These are phyloP conservation scores for Hydrotaea diabolus DNA, from an alignment of 2,888 invertebrate species.

Conservation along the genomic window DNA sequence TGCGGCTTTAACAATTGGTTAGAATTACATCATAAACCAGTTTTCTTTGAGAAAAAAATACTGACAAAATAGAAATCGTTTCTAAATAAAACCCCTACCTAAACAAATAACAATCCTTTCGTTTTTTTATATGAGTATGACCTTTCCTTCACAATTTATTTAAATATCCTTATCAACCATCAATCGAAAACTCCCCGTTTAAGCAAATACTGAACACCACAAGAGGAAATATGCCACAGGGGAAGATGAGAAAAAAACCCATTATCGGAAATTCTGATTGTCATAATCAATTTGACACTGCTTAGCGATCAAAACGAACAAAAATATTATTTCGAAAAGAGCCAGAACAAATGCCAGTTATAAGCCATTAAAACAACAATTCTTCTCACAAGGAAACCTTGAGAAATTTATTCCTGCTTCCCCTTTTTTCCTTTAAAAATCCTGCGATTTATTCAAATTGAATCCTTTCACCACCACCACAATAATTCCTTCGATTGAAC, in stretches of 20 bases:
- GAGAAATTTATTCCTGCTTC: background rate
- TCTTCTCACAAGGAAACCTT: slow-evolving; percentile 39
- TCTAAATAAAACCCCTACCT: slow-evolving; percentile 50
- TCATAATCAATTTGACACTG: slow-evolving; percentile 60
- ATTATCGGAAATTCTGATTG: slow-evolving; percentile 54
- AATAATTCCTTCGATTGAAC: background rate
- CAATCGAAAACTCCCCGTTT: slow-evolving; percentile 31
- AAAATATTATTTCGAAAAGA: slow-evolving; percentile 1
- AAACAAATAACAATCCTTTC: slow-evolving; percentile 58
- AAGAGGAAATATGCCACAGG: slow-evolving; percentile 36
- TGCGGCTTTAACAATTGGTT: slow-evolving; percentile 42
- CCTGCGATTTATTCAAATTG: slow-evolving; percentile 51
- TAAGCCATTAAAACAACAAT: background rate
- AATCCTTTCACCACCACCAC: slow-evolving; percentile 62
- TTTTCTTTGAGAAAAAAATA: slow-evolving; percentile 36
- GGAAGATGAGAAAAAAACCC: slow-evolving; percentile 24
- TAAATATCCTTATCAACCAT: no score
- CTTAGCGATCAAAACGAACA: slow-evolving; percentile 46
- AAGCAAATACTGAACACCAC: slow-evolving; percentile 41
- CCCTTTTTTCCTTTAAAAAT: background rate
- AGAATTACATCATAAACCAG: slow-evolving; percentile 53
- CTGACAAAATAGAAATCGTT: slow-evolving; percentile 1
- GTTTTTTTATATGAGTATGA: background rate
- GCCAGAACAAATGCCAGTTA: background rate
- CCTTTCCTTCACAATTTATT: background rate